Evolutionary conservation across 2,888 invertebrate species (phyloP), one percentile per base, ranked within the genome.

Genomic region (Drosophila sordidula): DNA sequence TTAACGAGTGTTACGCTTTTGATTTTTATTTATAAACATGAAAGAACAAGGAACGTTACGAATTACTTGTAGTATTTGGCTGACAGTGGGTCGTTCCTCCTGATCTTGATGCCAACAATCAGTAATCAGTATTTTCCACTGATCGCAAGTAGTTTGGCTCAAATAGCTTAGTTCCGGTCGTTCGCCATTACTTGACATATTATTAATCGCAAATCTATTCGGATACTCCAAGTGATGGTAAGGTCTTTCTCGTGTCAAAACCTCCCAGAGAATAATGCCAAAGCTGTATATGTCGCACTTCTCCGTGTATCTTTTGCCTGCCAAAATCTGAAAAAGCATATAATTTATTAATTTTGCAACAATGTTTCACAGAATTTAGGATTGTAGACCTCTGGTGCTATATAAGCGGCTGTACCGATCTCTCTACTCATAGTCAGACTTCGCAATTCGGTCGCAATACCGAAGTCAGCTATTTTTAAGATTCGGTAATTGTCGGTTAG

Each of bases 361-460:
- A n/a, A n/a, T n/a, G n/a, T n/a, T n/a, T n/a, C n/a, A n/a, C n/a
- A n/a, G n/a, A n/a, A n/a, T n/a, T n/a, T n/a, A n/a, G n/a, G n/a
- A n/a, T n/a, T n/a, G n/a, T n/a, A n/a, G n/a, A n/a, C 70, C 45
- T 70, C 64, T 11, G 70, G 70, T 3, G 70, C 54, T 22, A 46
- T 70, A 34, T 70, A 70, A 11, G 9, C 4, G 4, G 0, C 0
- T 1, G 70, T 70, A 1, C 70, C 58, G 12, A 2, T 0, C 0
- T 0, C 0, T 3, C 1, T 0, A 6, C 70, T 44, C 64, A 70
- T 71, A 1, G 18, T 18, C 18, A 0, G 0, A 2, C 54, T 29
- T 12, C 26, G 11, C n/a, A 39, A 12, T 6, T 42, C 26, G 3
- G 39, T 70, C 8, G 34, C 29, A 18, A 41, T 16, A 8, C 70